A percentile compares a stretch with the other conserved stretches of the same genome.
Conservation (phyloP, 1,140 invertebrate genomes). For the Agrypnia vestita region DNA sequence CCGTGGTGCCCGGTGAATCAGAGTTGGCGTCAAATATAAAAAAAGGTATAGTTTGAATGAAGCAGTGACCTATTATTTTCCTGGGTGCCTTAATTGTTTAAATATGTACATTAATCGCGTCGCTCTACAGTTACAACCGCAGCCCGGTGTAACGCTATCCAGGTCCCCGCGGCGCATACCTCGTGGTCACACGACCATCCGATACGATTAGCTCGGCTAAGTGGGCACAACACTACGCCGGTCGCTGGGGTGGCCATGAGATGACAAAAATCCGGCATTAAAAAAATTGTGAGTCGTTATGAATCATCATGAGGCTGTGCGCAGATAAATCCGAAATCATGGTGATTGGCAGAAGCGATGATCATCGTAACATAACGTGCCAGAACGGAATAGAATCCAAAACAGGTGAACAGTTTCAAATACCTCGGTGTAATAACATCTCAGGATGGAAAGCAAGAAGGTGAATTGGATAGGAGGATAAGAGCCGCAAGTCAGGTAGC, state of each 20-base stretch:
- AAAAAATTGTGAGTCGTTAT: too few species aligned
- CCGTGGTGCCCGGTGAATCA: too few species aligned
- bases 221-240: constrained; percentile 18
- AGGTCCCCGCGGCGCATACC: constrained; percentile 23
- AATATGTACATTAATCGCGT: background rate
- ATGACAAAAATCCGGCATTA: background rate
- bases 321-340: too few species aligned
- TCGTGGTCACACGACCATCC: constrained; percentile 37
- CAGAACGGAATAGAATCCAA: too few species aligned
- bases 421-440: too few species aligned
- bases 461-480: too few species aligned
- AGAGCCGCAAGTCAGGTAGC: too few species aligned
- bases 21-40: background rate
- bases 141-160: background rate
- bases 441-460: too few species aligned
- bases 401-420: too few species aligned
- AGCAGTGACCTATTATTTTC: background rate
- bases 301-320: too few species aligned
- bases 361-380: too few species aligned
- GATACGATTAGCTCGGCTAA: constrained; percentile 32
- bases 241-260: background rate
- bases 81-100: constrained; percentile 3
- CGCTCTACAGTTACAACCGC: constrained; percentile 8
- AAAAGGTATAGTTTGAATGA: background rate
- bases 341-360: too few species aligned